These are phyloP conservation scores for Thumatha senex DNA, from an alignment of 2,888 invertebrate genomes.

Conservation along the genomic window DNA sequence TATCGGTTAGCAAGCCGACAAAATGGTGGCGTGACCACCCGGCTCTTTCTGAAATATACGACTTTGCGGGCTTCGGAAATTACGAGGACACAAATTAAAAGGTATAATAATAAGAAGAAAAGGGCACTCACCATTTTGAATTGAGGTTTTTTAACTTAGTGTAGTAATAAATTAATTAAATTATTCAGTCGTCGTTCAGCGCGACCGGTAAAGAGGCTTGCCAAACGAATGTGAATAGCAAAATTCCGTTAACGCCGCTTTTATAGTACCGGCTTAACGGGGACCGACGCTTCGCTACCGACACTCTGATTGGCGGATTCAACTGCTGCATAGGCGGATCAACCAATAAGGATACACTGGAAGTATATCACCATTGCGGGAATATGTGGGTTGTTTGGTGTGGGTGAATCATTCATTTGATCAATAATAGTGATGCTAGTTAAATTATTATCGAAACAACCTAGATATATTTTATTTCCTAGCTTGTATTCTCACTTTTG, in stretches of 20 bases:
- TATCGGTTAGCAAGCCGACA: constrained; percentile 54
- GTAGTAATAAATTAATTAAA: constrained; percentile 71
- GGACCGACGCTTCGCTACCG: constrained; percentile 73
- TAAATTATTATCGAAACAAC: constrained; percentile 19
- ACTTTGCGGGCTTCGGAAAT: constrained; percentile 9
- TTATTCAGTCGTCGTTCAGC: constrained; percentile 83
- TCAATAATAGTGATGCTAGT: constrained; percentile 39
- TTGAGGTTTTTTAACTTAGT: constrained; percentile 71
- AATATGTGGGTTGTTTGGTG: constrained; percentile 65
- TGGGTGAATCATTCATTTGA: constrained; percentile 53
- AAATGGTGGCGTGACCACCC: constrained; percentile 72
- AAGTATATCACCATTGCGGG: constrained; percentile 79
- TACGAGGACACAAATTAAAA: constrained; percentile 16
- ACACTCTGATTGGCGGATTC: constrained; percentile 72
- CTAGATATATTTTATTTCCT: not conserved
- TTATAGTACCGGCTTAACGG: constrained; percentile 81
- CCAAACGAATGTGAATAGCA: constrained; percentile 85
- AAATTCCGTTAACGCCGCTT: constrained; percentile 75
- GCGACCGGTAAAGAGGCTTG: constrained; percentile 87
- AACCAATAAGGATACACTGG: constrained; percentile 74
- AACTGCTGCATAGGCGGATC: constrained; percentile 70
- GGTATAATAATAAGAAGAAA: constrained; percentile 25
- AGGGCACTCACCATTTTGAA: constrained; percentile 76
- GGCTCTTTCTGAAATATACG: constrained; percentile 41
- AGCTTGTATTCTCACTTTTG: too few species aligned